Evolutionary conservation across 2,797 vertebrate genomes (phyloP), one percentile per base, ranked within the genome.

Genomic region (Nyctibius grandis): DNA sequence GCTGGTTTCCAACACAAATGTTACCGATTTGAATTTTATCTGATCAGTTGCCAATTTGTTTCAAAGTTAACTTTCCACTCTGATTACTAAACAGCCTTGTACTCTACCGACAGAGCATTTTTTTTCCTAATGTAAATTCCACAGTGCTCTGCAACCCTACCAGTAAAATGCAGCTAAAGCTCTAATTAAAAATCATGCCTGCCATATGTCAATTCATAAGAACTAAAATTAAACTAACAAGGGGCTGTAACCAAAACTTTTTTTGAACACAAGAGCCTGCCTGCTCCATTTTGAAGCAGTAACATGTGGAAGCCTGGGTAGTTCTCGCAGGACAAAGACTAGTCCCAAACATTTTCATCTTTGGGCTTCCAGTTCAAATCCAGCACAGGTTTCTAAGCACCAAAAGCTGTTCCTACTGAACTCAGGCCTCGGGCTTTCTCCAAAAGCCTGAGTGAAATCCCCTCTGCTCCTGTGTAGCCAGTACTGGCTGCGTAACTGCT

Each of bases 21-120:
- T 97, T 96, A 97, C 91, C 47, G 91, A 96, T 96, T 96, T 96
- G 96, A 96, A 95, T 95, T 96, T 95, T 97, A 97, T 97, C 96
- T 96, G 96, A 96, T 97, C 96, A 69, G 91, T 21, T 97, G 96
- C 96, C 96, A 97, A 91, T 97, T 97, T 95, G 95, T 97, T 97
- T 96, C 96, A 96, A 95, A 95, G 96, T 95, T 96, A 95, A 95
- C 95, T 96, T 97, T 96, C 96, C 91, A 93, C 92, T 96, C 95
- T 96, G 96, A 97, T 97, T 97, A 96, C 96, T 92, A 95, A 96
- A 95, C 93, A 97, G 93, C 91, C 96, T 95, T 95, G 94, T 95
- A 91, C 93, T 96, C 93, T 45, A 96, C 91, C 87, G 29, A 95
- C 91, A 76, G 92, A 94, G 82, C 92, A 84, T 95, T 95, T 96